These are phyloP conservation scores for Xyliphius kryptos DNA, from an alignment of 2,113 vertebrate genomes.

Conservation along the genomic window DNA sequence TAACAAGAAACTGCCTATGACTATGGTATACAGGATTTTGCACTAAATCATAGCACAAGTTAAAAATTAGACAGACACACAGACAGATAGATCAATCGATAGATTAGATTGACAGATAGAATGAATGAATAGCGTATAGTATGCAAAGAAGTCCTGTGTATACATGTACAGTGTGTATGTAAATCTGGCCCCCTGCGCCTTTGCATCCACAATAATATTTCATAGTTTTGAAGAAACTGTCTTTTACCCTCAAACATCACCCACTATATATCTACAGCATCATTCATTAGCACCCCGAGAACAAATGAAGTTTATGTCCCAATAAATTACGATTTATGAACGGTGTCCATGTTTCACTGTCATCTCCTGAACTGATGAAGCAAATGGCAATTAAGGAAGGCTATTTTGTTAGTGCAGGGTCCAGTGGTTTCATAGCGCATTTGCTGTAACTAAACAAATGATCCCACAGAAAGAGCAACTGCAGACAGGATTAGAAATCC, in stretches of 20 bases:
- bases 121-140: no score
- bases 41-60: no score
- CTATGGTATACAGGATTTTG: no score
- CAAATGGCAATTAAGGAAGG: constrained; percentile 26
- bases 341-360: constrained; percentile 1
- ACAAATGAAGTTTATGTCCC: constrained; percentile 11
- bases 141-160: no score
- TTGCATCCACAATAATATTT: background rate
- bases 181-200: background rate
- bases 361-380: background rate
- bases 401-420: constrained; percentile 1
- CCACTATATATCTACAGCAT: background rate
- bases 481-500: constrained; percentile 2
- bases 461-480: constrained; percentile 2
- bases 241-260: background rate
- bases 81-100: no score
- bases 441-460: constrained; percentile 1
- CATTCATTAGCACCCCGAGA: constrained; percentile 8
- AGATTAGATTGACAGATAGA: no score
- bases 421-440: background rate
- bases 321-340: constrained; percentile 27
- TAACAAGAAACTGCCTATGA: no score
- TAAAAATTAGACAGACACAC: no score
- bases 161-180: no score
- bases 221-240: background rate